Base-by-base conservation (phyloP, 2,113 vertebrate genomes). In the Castor canadensis region DNA sequence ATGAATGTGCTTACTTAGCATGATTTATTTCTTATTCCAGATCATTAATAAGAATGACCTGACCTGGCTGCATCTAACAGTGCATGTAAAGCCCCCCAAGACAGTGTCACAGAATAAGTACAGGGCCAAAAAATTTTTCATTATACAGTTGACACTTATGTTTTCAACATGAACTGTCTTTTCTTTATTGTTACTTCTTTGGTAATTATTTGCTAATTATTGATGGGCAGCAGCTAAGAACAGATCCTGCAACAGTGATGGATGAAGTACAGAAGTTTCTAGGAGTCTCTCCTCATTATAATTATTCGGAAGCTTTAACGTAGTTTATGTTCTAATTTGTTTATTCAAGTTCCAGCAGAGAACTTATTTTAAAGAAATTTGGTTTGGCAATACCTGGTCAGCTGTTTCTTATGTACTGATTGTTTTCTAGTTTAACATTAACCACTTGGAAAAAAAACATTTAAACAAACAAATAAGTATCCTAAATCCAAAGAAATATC, bases 181-280 rank as follows among this genome's bases (percentile, higher is more conserved):
- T 52, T 26, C 73, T 89, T 94, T 94, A 89, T 56, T 93, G 91
- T 91, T 89, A 13, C 92, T 97, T 28, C 93, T 81, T 87, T 95
- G 81, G 43, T 95, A 28, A 94, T 96, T 95, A 99, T 99, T 95
- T 99, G 97, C 98, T 99, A 92, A 99, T 99, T 98, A 99, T 99
- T 52, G 99, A 99, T 52, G 99, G 99, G 85, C 99, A 99, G 98
- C 99, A 99, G 97, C 98, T 99, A 95, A 99, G 99, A 98, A 99
- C 94, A 49, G 99, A 99, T 96, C 99, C 99, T 0, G 98, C 99
- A 24, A 98, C 99, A 0, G 99, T 99, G 81, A 99, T 99, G 99
- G 99, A 99, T 96, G 99, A 99, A 98, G 99, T 99, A 0, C 99
- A 99, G 98, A 99, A 99, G 98, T 99, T 99, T 97, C 98, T 99